phyloP scores from a whole-genome alignment of 2,797 vertebrate species.

The Danionella dracula region DNA sequence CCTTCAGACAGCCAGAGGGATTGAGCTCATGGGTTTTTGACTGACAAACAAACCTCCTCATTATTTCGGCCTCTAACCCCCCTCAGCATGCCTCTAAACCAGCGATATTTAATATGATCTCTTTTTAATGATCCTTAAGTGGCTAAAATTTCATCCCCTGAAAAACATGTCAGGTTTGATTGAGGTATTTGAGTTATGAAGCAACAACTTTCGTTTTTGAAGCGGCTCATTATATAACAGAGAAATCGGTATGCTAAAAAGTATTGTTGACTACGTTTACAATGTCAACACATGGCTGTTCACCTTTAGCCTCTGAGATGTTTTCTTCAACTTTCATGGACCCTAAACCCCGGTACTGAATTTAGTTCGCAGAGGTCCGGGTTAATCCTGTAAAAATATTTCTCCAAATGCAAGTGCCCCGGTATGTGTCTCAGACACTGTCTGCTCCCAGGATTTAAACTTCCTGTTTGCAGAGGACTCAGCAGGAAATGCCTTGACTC shows the following conservation, averaged over 20 bases:
- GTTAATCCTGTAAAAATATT: constrained; percentile 49
- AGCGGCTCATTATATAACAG: not conserved
- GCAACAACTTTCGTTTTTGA: constrained; percentile 31
- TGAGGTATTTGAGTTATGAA: constrained; percentile 49
- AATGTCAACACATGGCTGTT: constrained; percentile 15
- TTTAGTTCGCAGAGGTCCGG: constrained; percentile 35
- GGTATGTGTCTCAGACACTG: constrained; percentile 45
- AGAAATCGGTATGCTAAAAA: not conserved
- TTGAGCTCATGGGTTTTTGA: constrained; percentile 78
- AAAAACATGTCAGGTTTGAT: constrained; percentile 57
- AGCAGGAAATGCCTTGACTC: constrained; percentile 38
- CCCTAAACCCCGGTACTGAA: constrained; percentile 34
- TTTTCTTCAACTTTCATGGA: constrained; percentile 40
- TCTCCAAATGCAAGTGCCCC: constrained; percentile 31
- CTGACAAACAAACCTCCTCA: constrained; percentile 87
- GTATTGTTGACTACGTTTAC: not conserved
- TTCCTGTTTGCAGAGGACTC: constrained; percentile 34
- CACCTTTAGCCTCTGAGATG: constrained; percentile 16
- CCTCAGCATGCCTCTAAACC: constrained; percentile 66
- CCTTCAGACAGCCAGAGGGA: constrained; percentile 73
- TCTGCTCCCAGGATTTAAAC: constrained; percentile 47
- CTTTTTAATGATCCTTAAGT: constrained; percentile 88
- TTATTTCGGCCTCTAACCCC: constrained; percentile 73
- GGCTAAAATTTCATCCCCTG: constrained; percentile 76
- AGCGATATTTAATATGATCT: constrained; percentile 93